Conservation (phyloP, 2,113 vertebrate species). For the Bubo scandiacus region DNA sequence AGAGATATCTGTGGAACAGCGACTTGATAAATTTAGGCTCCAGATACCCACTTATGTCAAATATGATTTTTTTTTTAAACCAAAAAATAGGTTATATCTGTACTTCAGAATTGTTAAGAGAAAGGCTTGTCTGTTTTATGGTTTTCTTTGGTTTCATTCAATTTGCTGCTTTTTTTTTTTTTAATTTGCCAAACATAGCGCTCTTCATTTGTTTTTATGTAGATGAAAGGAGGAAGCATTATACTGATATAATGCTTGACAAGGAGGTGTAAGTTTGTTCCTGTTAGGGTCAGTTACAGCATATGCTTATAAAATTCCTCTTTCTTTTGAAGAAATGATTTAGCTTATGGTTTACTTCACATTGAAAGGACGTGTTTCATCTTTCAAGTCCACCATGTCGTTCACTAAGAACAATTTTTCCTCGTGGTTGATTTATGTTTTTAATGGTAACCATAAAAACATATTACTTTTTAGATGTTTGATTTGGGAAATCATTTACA, state of each 20-base stretch:
- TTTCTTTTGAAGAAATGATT: not conserved
- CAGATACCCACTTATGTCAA: not conserved
- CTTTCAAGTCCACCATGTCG: not conserved
- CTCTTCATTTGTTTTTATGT: not conserved
- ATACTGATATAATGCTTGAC: not conserved
- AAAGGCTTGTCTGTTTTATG: not conserved
- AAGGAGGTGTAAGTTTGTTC: not conserved
- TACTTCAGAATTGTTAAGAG: not conserved
- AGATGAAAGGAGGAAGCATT: not conserved
- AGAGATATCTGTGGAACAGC: not conserved
- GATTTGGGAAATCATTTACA: constrained; percentile 65
- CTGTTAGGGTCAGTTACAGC: not conserved
- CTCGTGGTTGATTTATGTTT: not conserved
- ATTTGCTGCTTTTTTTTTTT: not conserved
- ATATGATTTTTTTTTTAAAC: not conserved
- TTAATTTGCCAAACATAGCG: not conserved
- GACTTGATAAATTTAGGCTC: constrained; percentile 3
- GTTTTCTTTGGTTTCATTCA: not conserved
- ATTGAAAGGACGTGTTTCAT: not conserved
- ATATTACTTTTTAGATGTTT: constrained; percentile 49
- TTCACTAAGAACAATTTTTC: not conserved
- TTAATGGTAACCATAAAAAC: constrained; percentile 33
- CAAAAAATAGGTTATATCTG: not conserved
- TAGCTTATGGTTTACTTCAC: not conserved
- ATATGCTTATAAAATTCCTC: not conserved